Evolutionary conservation across 2,888 invertebrate species (phyloP).

Genomic region (Seira ritae): DNA sequence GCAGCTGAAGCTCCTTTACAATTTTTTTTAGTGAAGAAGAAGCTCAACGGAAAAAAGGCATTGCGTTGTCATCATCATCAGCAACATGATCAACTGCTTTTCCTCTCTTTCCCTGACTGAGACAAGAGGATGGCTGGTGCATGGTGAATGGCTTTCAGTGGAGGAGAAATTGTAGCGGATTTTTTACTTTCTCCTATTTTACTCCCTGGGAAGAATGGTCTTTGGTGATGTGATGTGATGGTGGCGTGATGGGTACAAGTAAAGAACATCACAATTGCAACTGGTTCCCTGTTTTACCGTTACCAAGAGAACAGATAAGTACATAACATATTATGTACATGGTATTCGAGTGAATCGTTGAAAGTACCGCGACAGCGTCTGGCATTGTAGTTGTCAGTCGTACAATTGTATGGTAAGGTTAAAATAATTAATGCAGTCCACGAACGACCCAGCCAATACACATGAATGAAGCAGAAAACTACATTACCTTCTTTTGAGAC

Average conservation of each 20-base stretch:
- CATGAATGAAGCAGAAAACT: conserved; percentile 9
- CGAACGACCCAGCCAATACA: conserved; percentile 13
- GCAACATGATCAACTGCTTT: conserved; percentile 27
- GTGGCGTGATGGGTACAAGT: no score
- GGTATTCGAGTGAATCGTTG: no score
- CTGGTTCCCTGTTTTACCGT: no score
- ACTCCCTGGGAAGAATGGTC: no score
- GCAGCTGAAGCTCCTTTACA: conserved; percentile 35
- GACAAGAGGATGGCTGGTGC: neutral
- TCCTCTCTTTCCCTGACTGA: neutral
- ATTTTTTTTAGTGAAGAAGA: neutral
- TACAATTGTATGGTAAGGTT: conserved; percentile 25
- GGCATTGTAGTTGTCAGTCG: neutral
- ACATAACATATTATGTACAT: no score
- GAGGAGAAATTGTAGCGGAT: conserved; percentile 33
- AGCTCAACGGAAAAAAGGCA: conserved; percentile 2
- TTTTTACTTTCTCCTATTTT: neutral
- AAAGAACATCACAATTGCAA: no score
- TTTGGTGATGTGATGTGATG: no score
- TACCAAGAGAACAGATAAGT: no score
- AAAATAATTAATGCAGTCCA: conserved; percentile 55
- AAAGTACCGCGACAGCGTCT: no score
- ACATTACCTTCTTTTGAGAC: neutral
- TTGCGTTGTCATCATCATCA: conserved; percentile 34
- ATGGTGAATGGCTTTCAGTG: conserved; percentile 1